Evolutionary conservation across 2,888 invertebrate species (phyloP), one percentile per base, ranked within the genome.

Genomic region (Latheticus oryzae): DNA sequence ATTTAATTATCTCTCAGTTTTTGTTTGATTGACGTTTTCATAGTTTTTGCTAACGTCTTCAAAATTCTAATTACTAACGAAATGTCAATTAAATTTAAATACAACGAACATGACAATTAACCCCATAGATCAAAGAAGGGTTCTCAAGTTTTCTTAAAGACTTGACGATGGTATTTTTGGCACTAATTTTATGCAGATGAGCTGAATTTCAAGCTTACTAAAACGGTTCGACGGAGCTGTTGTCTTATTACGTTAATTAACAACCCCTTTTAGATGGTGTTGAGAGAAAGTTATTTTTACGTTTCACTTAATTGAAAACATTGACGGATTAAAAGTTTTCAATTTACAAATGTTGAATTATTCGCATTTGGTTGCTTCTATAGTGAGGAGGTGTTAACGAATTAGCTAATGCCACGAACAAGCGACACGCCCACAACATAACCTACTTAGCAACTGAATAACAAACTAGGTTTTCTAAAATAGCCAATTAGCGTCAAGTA

Each of bases 21-120:
- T 45, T 30, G 45, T 16, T 45, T 45, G 45, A 45, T 45, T 30
- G 32, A 45, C 45, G 45, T 45, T 30, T 45, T 21, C 32, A 45
- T 32, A 45, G 45, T 32, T 32, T 45, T 32, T 30, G 45, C 42
- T 42, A 19, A 5, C 45, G 32, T 45, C 45, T 45, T 45, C 45
- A 33, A 23, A 45, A 42, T 42, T 23, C 32, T 33, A 45, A 45
- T 45, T 19, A 45, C 32, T 32, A 45, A 45, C 45, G 45, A 45
- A 45, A 45, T 23, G 45, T 45, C 45, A 45, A 45, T 45, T 45
- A 45, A 45, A 45, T 45, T 45, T 32, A 33, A 45, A n/a, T n/a
- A 32, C 45, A 32, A 45, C 45, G 45, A 32, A 45, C 45, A 32
- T 17, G 42, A 13, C 42, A 42, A 42, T 42, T 42, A 42, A 42